These are phyloP conservation scores for Lasius fuliginosus DNA, from an alignment of 2,888 invertebrate species.

Conservation along the genomic window DNA sequence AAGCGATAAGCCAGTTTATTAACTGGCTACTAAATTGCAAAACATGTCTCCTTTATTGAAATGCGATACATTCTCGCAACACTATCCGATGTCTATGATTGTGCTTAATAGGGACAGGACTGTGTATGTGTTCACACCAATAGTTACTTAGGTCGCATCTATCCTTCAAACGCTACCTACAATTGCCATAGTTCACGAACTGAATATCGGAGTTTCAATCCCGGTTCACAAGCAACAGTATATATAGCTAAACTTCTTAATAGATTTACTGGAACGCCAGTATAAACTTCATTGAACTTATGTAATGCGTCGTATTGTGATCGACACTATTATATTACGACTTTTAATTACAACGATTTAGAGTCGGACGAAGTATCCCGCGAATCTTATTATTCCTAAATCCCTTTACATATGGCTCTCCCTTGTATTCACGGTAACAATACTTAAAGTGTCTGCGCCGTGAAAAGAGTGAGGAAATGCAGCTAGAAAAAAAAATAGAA, in stretches of 20 bases:
- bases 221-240: background rate
- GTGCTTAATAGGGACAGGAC: background rate
- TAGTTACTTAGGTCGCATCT: slow-evolving; percentile 34
- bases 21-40: background rate
- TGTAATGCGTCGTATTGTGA: background rate
- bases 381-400: slow-evolving; percentile 6
- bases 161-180: slow-evolving; percentile 35
- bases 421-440: slow-evolving; percentile 1
- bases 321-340: background rate
- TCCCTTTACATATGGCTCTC: background rate
- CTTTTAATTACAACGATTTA: background rate
- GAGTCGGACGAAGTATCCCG: background rate
- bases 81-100: background rate
- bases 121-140: background rate
- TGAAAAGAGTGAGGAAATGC: slow-evolving; percentile 9
- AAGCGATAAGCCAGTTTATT: background rate
- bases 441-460: slow-evolving; percentile 40
- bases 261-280: slow-evolving; percentile 52
- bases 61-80: background rate
- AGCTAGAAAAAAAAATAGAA: slow-evolving; percentile 30
- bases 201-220: slow-evolving; percentile 24
- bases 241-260: slow-evolving; percentile 51
- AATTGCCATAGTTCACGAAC: slow-evolving; percentile 31
- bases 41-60: background rate
- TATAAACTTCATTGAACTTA: slow-evolving; percentile 57